Percentiles rank a stretch among this genome's conserved stretches.
These are phyloP conservation scores for Cervus canadensis DNA, from an alignment of 2,113 vertebrate genomes.

Conservation along the genomic window DNA sequence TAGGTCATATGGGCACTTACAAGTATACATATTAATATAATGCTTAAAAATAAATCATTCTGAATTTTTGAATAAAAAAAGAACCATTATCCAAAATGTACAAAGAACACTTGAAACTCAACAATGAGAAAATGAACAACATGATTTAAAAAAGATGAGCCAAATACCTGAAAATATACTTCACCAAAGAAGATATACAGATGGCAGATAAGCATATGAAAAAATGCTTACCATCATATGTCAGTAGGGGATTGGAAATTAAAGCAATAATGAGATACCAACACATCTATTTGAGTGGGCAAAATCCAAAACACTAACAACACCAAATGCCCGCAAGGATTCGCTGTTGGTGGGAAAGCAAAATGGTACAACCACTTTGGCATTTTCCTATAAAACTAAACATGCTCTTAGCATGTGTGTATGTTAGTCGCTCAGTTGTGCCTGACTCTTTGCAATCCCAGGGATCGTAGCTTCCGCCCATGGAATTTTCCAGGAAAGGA, in stretches of 20 bases:
- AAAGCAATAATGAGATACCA: neutral
- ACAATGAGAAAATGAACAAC: neutral
- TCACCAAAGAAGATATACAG: neutral
- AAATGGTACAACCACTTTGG: neutral
- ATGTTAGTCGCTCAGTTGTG: neutral
- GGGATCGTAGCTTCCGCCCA: neutral
- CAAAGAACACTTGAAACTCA: neutral
- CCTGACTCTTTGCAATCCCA: neutral
- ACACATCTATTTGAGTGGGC: neutral
- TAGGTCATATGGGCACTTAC: neutral
- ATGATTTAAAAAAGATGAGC: neutral
- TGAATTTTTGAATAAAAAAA: neutral
- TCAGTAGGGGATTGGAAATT: neutral
- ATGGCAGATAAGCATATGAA: neutral
- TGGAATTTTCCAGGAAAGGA: neutral
- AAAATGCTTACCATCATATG: neutral
- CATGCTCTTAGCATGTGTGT: neutral
- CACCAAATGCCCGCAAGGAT: neutral
- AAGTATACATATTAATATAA: neutral
- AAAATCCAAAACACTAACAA: neutral
- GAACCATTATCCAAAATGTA: neutral
- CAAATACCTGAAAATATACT: neutral
- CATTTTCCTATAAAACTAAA: neutral
- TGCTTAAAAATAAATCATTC: neutral
- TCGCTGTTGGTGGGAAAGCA: neutral